Conservation (phyloP, 2,888 invertebrate genomes). For the Lithodes maja region DNA sequence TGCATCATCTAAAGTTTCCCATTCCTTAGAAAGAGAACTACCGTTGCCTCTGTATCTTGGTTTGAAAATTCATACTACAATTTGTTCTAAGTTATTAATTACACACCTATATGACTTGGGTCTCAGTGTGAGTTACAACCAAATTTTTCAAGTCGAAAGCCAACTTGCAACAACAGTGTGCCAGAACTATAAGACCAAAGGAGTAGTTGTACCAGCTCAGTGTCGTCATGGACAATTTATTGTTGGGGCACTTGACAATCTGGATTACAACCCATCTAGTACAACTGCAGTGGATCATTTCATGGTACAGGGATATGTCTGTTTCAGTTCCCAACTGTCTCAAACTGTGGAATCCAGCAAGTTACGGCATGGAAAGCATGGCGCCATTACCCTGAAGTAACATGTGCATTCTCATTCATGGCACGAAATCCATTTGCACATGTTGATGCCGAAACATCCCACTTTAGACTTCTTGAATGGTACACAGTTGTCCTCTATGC, state of each 20-base stretch:
- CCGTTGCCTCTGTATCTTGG: conserved; percentile 10
- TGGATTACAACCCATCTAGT: conserved; percentile 29
- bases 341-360: neutral
- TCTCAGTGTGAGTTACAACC: neutral
- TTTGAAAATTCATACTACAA: neutral
- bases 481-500: no score
- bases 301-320: conserved; percentile 22
- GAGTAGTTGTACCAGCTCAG: neutral
- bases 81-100: neutral
- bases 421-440: neutral
- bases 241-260: conserved; percentile 9
- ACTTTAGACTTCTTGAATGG: no score
- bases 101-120: conserved; percentile 18
- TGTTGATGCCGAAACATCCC: neutral
- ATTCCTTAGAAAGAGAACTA: conserved; percentile 15
- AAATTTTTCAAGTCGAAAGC: neutral
- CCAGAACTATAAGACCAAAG: neutral
- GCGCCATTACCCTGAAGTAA: neutral
- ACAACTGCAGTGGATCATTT: conserved; percentile 19
- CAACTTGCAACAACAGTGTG: conserved; percentile 4
- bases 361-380: neutral
- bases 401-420: neutral
- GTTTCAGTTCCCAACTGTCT: conserved; percentile 8
- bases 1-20: neutral
- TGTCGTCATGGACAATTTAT: neutral